phyloP scores from a whole-genome alignment of 2,113 vertebrate genomes.

The Syngnathus typhle region DNA sequence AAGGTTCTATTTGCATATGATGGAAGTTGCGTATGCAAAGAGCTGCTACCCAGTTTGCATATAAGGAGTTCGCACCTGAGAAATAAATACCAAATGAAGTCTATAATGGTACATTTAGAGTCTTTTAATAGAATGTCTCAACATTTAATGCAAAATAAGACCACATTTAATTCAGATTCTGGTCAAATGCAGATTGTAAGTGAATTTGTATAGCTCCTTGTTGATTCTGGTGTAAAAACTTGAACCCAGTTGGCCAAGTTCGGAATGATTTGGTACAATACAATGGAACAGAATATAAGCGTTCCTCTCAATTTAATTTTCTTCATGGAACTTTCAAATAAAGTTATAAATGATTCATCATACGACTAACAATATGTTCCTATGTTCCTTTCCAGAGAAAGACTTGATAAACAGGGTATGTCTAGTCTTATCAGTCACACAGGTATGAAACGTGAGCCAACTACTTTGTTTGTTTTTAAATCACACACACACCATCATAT shows the following conservation, averaged over 20 bases:
- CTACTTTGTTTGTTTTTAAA: too few relatives aligned
- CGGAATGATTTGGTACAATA: background rate
- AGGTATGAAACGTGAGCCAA: background rate
- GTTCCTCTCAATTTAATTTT: background rate
- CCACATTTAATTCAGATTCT: background rate
- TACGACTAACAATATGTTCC: background rate
- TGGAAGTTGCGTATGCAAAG: slow-evolving; percentile 34
- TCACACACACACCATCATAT: too few relatives aligned
- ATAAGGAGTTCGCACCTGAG: slow-evolving; percentile 5
- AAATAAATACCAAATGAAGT: background rate
- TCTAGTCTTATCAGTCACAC: slow-evolving; percentile 13
- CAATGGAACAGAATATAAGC: background rate
- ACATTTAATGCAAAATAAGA: background rate
- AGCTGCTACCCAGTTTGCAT: slow-evolving; percentile 24
- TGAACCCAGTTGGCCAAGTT: background rate
- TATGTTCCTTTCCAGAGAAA: background rate
- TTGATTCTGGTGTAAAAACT: background rate
- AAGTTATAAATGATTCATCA: slow-evolving; percentile 7
- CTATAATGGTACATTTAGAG: background rate
- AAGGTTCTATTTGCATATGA: slow-evolving; percentile 23
- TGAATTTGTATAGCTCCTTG: background rate
- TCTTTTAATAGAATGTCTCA: background rate
- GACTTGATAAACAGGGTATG: background rate
- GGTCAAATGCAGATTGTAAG: background rate
- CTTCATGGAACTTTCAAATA: background rate